Base-by-base conservation (phyloP, 2,797 vertebrate species). In the Argya squamiceps region DNA sequence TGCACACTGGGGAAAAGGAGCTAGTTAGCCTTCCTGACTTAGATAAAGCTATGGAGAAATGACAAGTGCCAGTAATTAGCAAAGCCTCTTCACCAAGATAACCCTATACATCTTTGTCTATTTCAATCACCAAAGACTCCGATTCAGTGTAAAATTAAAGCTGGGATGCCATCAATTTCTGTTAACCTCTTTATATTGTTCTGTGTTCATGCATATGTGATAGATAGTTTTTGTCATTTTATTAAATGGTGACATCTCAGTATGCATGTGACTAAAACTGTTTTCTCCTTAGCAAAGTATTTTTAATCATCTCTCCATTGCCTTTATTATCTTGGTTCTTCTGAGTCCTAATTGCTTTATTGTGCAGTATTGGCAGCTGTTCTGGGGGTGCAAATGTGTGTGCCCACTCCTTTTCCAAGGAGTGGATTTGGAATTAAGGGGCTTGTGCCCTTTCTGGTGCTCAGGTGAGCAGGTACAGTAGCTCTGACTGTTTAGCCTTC, bases 61-160 rank as follows among this genome's bases (percentile, higher is more conserved):
- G 98, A 99, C 99, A 99, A 99, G 98, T 98, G 96, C 98, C 97
- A 97, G 98, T 99, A 99, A 99, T 99, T 99, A 99, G 98, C 98
- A 89, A 97, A 98, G 98, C 98, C 98, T 98, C 98, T 97, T 98
- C 98, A 97, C 97, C 96, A 97, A 98, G 98, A 98, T 98, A 99
- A 99, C 98, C 99, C 98, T 98, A 99, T 99, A 98, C 97, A 97
- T 99, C 99, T 99, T 98, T 99, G 99, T 99, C 99, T 98, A 98
- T 98, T 99, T 98, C 98, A 98, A 99, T 99, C 98, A 99, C 97
- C 92, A 96, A 98, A 98, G 97, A 98, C 98, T 97, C 98, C 85
- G 95, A 98, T 98, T 98, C 98, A 97, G 97, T 98, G 98, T 97
- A 98, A 98, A 99, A 99, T 99, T 99, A 99, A 98, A 98, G 98